These are phyloP conservation scores for Lepidotrigona ventralis DNA, from an alignment of 1,140 invertebrate species.

Conservation along the genomic window DNA sequence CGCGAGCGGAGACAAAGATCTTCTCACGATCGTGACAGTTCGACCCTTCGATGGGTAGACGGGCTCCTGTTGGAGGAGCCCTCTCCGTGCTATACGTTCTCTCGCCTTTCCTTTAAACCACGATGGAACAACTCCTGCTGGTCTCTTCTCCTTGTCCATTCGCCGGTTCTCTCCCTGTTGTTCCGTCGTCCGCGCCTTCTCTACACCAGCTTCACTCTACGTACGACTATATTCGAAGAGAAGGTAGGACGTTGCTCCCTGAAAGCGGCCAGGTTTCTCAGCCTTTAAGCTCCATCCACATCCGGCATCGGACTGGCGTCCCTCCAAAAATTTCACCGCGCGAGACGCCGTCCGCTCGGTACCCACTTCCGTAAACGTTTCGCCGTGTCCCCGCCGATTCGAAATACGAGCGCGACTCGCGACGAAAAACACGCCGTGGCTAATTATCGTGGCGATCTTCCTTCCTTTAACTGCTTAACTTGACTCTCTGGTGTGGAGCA, in stretches of 20 bases:
- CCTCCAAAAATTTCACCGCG: slow-evolving; percentile 59
- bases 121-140: slow-evolving; percentile 28
- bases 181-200: slow-evolving; percentile 25
- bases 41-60: slow-evolving; percentile 34
- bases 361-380: not conserved
- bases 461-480: no score
- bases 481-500: no score
- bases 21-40: slow-evolving; percentile 47
- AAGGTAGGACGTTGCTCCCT: slow-evolving; percentile 68
- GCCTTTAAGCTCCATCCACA: slow-evolving; percentile 61
- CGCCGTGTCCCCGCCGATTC: not conserved
- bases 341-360: not conserved
- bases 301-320: slow-evolving; percentile 64
- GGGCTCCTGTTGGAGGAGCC: slow-evolving; percentile 36
- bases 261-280: slow-evolving; percentile 47
- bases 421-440: not conserved
- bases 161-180: slow-evolving; percentile 30
- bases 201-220: slow-evolving; percentile 24
- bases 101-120: slow-evolving; percentile 30
- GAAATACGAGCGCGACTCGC: not conserved
- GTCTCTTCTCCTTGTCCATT: slow-evolving; percentile 55
- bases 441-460: slow-evolving; percentile 20
- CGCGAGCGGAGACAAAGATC: slow-evolving; percentile 48
- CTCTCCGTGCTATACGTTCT: slow-evolving; percentile 7
- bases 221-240: slow-evolving; percentile 57